These are phyloP conservation scores for Hedya salicella DNA, from an alignment of 2,888 invertebrate genomes.

Conservation along the genomic window DNA sequence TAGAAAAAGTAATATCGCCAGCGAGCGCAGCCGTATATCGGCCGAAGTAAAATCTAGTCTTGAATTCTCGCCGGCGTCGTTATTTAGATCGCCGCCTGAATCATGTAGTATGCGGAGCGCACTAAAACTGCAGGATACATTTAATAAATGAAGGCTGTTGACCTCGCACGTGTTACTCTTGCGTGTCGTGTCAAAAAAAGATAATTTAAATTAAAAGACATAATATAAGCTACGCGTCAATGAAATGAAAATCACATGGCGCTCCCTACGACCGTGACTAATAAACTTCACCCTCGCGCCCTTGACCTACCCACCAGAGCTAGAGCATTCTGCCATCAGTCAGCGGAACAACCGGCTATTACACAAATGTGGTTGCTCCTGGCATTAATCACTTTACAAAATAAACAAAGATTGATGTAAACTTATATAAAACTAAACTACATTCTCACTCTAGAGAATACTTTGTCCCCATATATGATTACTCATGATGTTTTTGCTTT, in stretches of 20 bases:
- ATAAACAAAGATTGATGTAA: not conserved
- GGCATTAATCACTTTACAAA: not conserved
- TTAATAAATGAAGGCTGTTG: conserved; percentile 61
- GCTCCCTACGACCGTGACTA: conserved; percentile 40
- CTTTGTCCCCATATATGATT: too few relatives aligned
- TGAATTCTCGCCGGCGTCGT: conserved; percentile 31
- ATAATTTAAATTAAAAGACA: not conserved
- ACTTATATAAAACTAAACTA: too few relatives aligned
- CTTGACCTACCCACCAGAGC: conserved; percentile 43
- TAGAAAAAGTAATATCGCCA: conserved; percentile 16
- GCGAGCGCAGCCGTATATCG: not conserved
- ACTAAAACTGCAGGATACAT: conserved; percentile 63
- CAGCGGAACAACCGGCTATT: conserved; percentile 13
- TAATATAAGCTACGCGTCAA: not conserved
- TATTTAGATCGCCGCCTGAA: conserved; percentile 43
- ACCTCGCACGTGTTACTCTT: conserved; percentile 56
- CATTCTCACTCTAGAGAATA: too few relatives aligned
- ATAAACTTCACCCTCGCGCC: conserved; percentile 41
- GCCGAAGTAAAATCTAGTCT: conserved; percentile 8
- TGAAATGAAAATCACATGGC: conserved; percentile 24
- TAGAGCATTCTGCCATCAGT: conserved; percentile 31
- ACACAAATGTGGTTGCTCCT: not conserved
- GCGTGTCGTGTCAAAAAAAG: conserved; percentile 46
- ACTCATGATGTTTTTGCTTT: too few relatives aligned
- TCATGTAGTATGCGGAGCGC: conserved; percentile 46